phyloP scores from a whole-genome alignment of 2,113 vertebrate species.

The Centropus unirufus region DNA sequence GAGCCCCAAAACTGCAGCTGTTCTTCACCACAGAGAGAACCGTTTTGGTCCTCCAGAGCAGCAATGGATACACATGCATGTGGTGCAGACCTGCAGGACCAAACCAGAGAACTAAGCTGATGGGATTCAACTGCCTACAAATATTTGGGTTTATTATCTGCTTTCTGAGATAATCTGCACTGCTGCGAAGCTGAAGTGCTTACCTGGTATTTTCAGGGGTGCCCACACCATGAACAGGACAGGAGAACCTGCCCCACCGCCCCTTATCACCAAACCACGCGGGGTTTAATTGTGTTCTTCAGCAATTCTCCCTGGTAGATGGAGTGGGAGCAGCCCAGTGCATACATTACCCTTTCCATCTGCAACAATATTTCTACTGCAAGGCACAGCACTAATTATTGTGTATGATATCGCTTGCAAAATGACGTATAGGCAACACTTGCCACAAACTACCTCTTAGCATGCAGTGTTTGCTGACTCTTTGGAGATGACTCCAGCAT shows the following conservation, averaged over 20 bases:
- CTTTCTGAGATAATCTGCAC: background rate
- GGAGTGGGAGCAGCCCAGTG: background rate
- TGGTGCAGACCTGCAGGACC: background rate
- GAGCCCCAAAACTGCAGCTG: background rate
- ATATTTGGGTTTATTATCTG: background rate
- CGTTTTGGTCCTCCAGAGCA: background rate
- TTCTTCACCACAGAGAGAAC: background rate
- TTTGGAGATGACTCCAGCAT: background rate
- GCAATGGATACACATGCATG: rapidly evolving
- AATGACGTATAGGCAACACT: background rate
- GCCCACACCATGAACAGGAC: background rate
- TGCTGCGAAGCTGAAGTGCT: background rate
- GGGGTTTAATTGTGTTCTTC: background rate
- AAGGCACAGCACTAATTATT: background rate
- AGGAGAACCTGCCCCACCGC: background rate
- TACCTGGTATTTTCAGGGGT: background rate
- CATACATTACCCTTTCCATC: background rate
- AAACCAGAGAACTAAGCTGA: background rate
- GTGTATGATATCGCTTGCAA: background rate
- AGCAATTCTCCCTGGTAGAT: background rate
- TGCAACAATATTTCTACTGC: background rate
- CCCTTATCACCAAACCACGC: background rate
- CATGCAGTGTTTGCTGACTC: background rate
- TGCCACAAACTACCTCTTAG: constrained; percentile 3
- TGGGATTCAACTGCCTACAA: background rate